A percentile compares a stretch with the other conserved stretches of the same genome.
These are phyloP conservation scores for Macquaria ambigua DNA, from an alignment of 2,113 vertebrate species.

Conservation along the genomic window DNA sequence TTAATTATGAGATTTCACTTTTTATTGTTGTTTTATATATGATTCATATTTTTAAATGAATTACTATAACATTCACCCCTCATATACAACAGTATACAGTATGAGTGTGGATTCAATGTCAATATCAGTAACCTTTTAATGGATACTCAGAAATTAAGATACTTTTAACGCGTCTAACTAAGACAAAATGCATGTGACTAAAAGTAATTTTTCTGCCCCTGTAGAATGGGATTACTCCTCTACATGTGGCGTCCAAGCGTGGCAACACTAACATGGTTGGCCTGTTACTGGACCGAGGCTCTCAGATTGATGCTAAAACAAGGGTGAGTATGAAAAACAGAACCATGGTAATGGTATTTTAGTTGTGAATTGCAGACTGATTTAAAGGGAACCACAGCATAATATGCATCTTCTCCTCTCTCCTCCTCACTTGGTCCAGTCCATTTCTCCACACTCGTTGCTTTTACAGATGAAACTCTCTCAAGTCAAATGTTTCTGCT, in stretches of 20 bases:
- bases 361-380: neutral
- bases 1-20: neutral
- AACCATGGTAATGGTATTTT: neutral
- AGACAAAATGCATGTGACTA: neutral
- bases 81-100: neutral
- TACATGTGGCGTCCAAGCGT: conserved; percentile 97
- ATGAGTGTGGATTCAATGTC: neutral
- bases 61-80: neutral
- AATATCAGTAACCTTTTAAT: neutral
- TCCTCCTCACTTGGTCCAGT: no score
- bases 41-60: neutral
- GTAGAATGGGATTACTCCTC: conserved; percentile 96
- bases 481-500: neutral
- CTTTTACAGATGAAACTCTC: neutral
- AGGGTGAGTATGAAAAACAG: conserved; percentile 87
- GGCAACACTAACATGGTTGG: conserved; percentile 98
- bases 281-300: conserved; percentile 94
- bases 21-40: neutral
- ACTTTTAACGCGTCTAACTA: neutral
- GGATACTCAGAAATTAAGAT: neutral
- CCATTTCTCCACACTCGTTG: neutral
- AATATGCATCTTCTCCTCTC: neutral
- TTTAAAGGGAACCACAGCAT: neutral
- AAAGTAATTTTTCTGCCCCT: neutral
- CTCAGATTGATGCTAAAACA: conserved; percentile 98